A percentile compares a stretch with the other conserved stretches of the same genome.
Evolutionary conservation across 30 jellyfish, hydroid and myxozoan genomes (phyloP).

Genomic region (Rhopilema esculentum): DNA sequence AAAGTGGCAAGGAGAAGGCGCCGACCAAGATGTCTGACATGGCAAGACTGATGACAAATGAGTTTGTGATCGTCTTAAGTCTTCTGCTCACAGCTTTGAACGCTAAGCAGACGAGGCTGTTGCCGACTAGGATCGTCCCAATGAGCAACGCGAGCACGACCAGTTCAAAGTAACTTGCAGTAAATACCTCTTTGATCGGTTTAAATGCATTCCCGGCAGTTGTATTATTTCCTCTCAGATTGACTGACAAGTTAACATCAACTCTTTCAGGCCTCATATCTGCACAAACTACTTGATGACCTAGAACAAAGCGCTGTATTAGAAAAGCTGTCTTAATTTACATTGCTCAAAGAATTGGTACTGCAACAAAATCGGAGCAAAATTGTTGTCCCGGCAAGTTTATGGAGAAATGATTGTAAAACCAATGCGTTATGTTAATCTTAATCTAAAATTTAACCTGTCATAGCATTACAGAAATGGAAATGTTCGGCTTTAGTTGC

Average conservation of each 20-base stretch:
- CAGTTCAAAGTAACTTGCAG: slow-evolving; percentile 55
- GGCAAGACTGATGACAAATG: slow-evolving; percentile 67
- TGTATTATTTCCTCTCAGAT: background rate
- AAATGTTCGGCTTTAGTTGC: no score
- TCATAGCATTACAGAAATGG: no score
- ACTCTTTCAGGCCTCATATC: slow-evolving; percentile 7
- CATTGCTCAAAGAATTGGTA: no score
- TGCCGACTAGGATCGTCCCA: slow-evolving; percentile 56
- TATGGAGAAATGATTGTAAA: no score
- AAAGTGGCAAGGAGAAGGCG: slow-evolving; percentile 63
- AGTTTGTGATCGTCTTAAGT: slow-evolving; percentile 63
- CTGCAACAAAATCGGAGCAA: no score
- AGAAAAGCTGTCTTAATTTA: no score
- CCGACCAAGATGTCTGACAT: slow-evolving; percentile 74
- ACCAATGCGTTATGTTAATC: no score
- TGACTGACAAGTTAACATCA: background rate
- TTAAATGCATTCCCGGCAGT: background rate
- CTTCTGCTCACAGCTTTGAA: slow-evolving; percentile 61
- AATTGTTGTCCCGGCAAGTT: no score
- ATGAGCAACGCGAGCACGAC: slow-evolving; percentile 40
- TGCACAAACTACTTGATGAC: no score
- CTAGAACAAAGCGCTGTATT: background rate
- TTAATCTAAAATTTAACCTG: no score
- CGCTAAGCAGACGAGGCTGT: slow-evolving; percentile 58
- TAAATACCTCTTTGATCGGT: slow-evolving; percentile 10